Evolutionary conservation across 1,140 invertebrate species (phyloP), one percentile per base, ranked within the genome.

Genomic region (Himalopsyche phryganea): DNA sequence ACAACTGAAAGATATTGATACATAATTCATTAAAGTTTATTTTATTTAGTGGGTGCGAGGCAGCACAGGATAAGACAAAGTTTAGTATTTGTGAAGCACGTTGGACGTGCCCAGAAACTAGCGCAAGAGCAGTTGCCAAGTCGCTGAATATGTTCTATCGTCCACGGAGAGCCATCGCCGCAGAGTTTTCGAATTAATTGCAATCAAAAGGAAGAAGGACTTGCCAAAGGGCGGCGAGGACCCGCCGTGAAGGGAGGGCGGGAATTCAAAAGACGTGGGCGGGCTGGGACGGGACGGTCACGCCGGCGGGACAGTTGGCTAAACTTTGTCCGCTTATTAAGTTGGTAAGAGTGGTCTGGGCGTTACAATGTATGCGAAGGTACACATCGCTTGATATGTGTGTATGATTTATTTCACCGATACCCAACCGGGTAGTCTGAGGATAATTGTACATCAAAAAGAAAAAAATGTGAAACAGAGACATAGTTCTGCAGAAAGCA

Each of bases 181-280:
- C 3, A 28, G 36, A 46, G 40, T 68, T 69, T 71, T 69, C 68
- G 72, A 76, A 77, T 75, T 77, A 77, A 77, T 76, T 75, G 75
- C 75, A 77, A 76, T 77, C 74, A 77, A 75, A 75, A 75, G 71
- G 71, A 74, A 75, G 72, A 72, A n/a, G 15, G n/a, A 15, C 38
- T 15, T n/a, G 11, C 38, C 38, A 11, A 15, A 15, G n/a, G 15
- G 38, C 38, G 38, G n/a, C 38, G 3, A 11, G 11, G 11, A 40
- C n/a, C 38, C 38, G 15, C 38, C n/a, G 38, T 11, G 3, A n/a
- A 3, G 38, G 38, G 38, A 11, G 11, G 11, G 38, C 4, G 4
- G 38, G 38, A 40, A 40, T 40, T 40, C 38, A 15, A n/a, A 40
- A 15, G 11, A 15, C 38, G n/a, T 40, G 15, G 11, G 11, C 38